Base-by-base conservation (phyloP, 2,888 invertebrate genomes). In the Apoda limacodes region DNA sequence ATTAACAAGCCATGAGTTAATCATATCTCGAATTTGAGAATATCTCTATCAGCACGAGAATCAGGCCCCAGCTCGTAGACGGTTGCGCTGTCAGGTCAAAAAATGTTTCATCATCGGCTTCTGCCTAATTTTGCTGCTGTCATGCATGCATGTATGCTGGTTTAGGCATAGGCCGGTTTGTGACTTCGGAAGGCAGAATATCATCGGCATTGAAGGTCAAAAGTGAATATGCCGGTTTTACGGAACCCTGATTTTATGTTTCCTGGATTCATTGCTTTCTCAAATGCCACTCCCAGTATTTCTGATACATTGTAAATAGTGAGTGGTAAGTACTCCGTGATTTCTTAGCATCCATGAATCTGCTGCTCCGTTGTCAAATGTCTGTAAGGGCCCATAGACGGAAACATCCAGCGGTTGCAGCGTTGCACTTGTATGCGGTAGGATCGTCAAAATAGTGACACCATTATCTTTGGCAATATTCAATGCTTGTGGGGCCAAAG, bases 221-320 rank as follows among this genome's bases (percentile, higher is more conserved):
- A 52, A 20, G 55, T 51, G 30, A 34, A 50, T 32, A 52, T 52
- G 12, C 55, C 55, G 15, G 48, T 42, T 28, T 43, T 37, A 33
- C 30, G 25, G 34, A 56, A 59, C 26, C 51, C 52, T 10, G 41
- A 35, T 39, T 37, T 45, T 52, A 70, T 52, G 48, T 67, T 40
- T 51, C 53, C 35, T 9, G 70, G 68, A 19, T 43, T 50, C 29
- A 48, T 43, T 9, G 50, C 46, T 26, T 34, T 13, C 23, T 48
- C 45, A 21, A 48, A 46, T 9, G 53, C 49, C 23, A 32, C 32
- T 22, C 39, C 41, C 13, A 48, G 28, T 24, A 46, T 31, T 28
- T 43, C 49, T 12, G 52, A 50, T 26, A 59, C 39, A 30, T 64
- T 49, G 39, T 64, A 60, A 19, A 66, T 62, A 9, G 55, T 48